Evolutionary conservation across 2,113 vertebrate genomes (phyloP), one percentile per base, ranked within the genome.

Genomic region (Pluvianellus socialis): DNA sequence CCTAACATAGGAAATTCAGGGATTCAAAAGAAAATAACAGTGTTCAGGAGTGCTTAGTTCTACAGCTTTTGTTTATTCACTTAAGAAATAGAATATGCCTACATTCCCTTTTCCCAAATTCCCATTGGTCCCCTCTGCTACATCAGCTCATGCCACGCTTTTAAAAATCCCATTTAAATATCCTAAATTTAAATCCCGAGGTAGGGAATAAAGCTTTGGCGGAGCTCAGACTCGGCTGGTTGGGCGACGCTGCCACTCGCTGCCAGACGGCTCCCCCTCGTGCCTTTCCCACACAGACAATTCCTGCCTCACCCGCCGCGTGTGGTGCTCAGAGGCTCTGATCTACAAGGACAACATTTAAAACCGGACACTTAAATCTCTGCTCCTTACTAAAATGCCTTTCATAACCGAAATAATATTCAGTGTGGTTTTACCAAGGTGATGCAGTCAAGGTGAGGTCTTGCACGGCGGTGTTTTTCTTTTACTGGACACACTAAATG

Each of bases 241-340:
- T 62, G 22, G 14, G 76, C 1, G 20, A 9, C 0, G 5, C 47
- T 88, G 79, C 63, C 44, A 2, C 89, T 74, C 0, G 18, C 86
- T 92, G 96, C 68, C 7, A 63, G 49, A 91, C 26, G 52, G 89
- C 80, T 96, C 88, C 92, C 87, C 87, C 93, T 94, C 76, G 63
- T 80, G 94, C 95, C 81, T 56, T 65, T 50, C 45, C 86, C 42
- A 8, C 63, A 1, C 49, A 73, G 72, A 9, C 22, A 6, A 16
- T 11, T 35, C 42, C 44, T 38, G 49, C 38, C 38, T 38, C 38
- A 38, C 38, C 38, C 38, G 38, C 38, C 38, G 38, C 38, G 38
- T 38, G 38, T 38, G 38, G 38, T 38, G 38, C 38, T 38, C 38
- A 38, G 38, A 38, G 38, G 38, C 75, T 45, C 75, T 47, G 49